Evolutionary conservation across 2,113 vertebrate species (phyloP), one percentile per base, ranked within the genome.

Genomic region (Aythya baeri): DNA sequence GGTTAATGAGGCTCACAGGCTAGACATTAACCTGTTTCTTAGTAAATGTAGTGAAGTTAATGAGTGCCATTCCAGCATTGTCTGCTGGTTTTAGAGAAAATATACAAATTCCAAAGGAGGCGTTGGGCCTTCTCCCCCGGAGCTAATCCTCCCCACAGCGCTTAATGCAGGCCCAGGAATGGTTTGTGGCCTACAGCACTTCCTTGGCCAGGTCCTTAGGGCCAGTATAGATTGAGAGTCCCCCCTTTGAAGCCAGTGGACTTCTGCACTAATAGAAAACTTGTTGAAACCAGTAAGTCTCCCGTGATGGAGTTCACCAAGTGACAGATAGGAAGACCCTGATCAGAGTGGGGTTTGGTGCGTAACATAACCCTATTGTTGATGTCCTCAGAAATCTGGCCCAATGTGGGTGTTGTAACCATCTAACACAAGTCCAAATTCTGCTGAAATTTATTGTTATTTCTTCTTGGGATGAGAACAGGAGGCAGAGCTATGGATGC

Each of bases 381-480:
- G 1, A 11, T 62, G 32, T 32, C 25, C 23, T 68, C 9, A 31
- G 29, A 12, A 75, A 57, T 18, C 44, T 14, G 7, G 14, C 43
- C 22, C 9, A 20, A 3, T 0, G 0, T 0, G 0, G 36, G 13
- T 70, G 7, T 26, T 83, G 17, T 8, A 57, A 17, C 61, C 38
- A 10, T 31, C 81, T 58, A 73, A 54, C 1, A 0, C 4, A 50
- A 63, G 13, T 26, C 67, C 32, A 83, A 14, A 7, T 70, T 80
- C 50, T 86, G 50, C 41, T 93, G 67, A 55, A 67, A 86, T 88
- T 71, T 4, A 46, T 20, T 73, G 29, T 22, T 49, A 0, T 85
- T 73, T 63, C 57, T 90, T 78, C 32, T 31, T 14, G 0, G 4
- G 15, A 55, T 17, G 52, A 49, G 29, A 43, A 43, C 21, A 21